phyloP scores from a whole-genome alignment of 1,140 invertebrate species.

The Anoplolepis gracilipes region DNA sequence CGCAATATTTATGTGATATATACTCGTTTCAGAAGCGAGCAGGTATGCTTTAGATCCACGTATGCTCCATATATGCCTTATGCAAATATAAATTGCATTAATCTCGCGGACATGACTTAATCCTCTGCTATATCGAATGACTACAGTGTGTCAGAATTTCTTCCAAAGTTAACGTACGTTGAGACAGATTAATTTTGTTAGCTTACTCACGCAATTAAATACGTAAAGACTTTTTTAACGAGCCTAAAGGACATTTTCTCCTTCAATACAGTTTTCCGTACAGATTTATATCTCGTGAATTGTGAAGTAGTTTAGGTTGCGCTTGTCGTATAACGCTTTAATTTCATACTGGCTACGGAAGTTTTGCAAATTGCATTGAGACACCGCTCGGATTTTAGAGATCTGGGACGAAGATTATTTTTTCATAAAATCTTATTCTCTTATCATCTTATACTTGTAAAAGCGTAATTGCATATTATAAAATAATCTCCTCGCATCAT shows the following conservation, averaged over 20 bases:
- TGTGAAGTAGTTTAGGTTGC: conserved; percentile 4
- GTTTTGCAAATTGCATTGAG: conserved; percentile 29
- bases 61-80: neutral
- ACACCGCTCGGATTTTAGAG: conserved; percentile 45
- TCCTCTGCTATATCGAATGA: conserved; percentile 22
- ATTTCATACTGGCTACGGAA: neutral
- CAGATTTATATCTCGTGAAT: conserved; percentile 26
- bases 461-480: conserved; percentile 37
- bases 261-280: too few relatives aligned
- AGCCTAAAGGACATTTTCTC: neutral
- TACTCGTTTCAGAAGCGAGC: neutral
- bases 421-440: conserved; percentile 4
- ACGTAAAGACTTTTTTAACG: neutral
- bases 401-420: conserved; percentile 65
- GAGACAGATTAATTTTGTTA: conserved; percentile 33
- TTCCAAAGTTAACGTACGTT: neutral
- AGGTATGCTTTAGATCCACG: neutral
- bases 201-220: neutral
- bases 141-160: conserved; percentile 2
- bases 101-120: conserved; percentile 15
- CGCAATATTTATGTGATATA: conserved; percentile 6
- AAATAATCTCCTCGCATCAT: conserved; percentile 31
- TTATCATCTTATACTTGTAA: neutral
- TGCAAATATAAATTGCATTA: conserved; percentile 45
- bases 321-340: neutral